Conservation (phyloP, 2,113 vertebrate genomes). For the Spizaetus ornatus region DNA sequence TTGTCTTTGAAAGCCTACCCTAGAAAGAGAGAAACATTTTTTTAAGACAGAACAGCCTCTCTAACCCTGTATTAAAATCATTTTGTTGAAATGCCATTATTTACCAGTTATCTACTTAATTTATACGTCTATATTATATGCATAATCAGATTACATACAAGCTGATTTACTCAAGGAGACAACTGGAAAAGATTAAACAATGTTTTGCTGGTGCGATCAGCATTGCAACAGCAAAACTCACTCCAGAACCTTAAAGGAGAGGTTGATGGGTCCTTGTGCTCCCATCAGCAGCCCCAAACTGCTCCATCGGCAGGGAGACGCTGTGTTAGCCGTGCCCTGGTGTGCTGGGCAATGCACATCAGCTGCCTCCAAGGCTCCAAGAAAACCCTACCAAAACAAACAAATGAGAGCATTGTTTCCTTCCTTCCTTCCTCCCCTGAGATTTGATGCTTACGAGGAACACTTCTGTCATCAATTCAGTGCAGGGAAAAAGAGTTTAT, state of each 20-base stretch:
- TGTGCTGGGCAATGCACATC: background rate
- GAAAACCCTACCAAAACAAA: background rate
- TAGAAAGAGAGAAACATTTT: background rate
- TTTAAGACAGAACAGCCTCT: background rate
- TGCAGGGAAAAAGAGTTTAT: conserved; percentile 1
- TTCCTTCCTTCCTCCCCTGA: background rate
- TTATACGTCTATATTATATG: background rate
- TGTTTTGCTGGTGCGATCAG: background rate
- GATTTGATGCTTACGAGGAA: background rate
- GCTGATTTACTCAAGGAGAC: background rate
- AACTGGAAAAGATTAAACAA: background rate
- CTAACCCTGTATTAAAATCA: background rate
- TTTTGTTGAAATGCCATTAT: background rate
- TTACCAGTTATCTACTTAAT: background rate
- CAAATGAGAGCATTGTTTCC: background rate
- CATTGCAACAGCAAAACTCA: background rate
- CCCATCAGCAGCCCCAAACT: background rate
- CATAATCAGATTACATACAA: conserved; percentile 11
- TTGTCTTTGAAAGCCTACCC: background rate
- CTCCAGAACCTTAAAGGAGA: background rate
- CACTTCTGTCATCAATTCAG: background rate
- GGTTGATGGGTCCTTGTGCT: background rate
- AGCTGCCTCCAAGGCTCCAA: background rate
- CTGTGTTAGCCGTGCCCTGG: fast-evolving
- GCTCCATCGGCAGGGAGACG: fast-evolving